Base-by-base conservation (phyloP, 2,113 vertebrate genomes). In the Oryzias javanicus region DNA sequence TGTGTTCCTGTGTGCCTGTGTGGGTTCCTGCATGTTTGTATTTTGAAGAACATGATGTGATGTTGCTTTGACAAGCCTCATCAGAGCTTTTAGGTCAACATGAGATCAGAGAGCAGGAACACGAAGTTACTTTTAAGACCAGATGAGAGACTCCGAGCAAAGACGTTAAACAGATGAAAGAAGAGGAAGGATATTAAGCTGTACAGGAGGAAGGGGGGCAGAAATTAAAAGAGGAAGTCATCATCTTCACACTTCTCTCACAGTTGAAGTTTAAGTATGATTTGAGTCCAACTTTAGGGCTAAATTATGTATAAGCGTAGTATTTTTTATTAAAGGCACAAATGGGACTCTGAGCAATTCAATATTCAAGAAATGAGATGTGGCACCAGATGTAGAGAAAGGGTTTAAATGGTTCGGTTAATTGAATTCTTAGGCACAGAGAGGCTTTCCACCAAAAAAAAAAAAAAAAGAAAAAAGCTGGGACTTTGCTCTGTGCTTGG, bases 71-170 rank as follows among this genome's bases (percentile, higher is more conserved):
- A 86, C 85, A 86, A 59, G 78, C 72, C 81, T 86, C 81, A 85
- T 84, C 72, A 83, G 82, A 76, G 70, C 81, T 88, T 86, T 74
- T 88, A 78, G 88, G 88, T 86, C 86, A 89, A 60, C 35, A 22
- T 50, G 58, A 83, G 81, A 82, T 76, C 15, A 17, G 52, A 65
- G 55, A 62, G 67, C 24, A 63, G 18, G 58, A 55, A 66, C 41
- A 48, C 40, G 4, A 67, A 78, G 54, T 64, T 70, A 75, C 71
- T 70, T 81, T 78, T 78, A 50, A 16, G 47, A 64, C 49, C 53
- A 49, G 60, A 67, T 1, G 46, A 75, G 47, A 48, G 55, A 60
- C 52, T 49, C 41, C 56, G 65, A 80, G 58, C 27, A 63, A 35
- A 75, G 62, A 69, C 62, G 50, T 71, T 71, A 53, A 80, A 72